Percentiles rank a stretch among this genome's conserved stretches.
Evolutionary conservation across 1,140 invertebrate genomes (phyloP).

Genomic region (Anthonomus grandis): DNA sequence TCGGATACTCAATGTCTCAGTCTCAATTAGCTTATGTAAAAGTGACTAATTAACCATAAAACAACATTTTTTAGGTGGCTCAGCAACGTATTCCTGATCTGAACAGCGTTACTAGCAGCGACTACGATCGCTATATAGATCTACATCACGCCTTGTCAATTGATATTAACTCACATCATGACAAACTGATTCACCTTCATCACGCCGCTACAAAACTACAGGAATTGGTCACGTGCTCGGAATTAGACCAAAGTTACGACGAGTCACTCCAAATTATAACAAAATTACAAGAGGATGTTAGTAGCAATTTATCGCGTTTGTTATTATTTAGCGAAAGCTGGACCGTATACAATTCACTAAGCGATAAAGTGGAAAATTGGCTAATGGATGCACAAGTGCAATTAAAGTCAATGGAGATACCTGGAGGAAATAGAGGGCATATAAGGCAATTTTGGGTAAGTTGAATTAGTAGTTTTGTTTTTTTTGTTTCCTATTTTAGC

Average conservation of each 20-base stretch:
- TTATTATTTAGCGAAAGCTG: slow-evolving; percentile 73
- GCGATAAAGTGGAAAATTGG: slow-evolving; percentile 71
- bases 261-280: slow-evolving; percentile 65
- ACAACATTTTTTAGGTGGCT: too few species aligned
- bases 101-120: slow-evolving; percentile 70
- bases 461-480: slow-evolving; percentile 18
- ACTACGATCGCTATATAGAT: slow-evolving; percentile 80
- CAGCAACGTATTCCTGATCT: slow-evolving; percentile 77
- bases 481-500: neutral
- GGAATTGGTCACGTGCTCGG: slow-evolving; percentile 67
- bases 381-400: slow-evolving; percentile 68
- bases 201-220: slow-evolving; percentile 70
- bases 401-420: slow-evolving; percentile 53
- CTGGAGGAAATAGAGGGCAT: slow-evolving; percentile 60
- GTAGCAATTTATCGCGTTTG: slow-evolving; percentile 64
- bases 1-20: too few species aligned
- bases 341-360: slow-evolving; percentile 66
- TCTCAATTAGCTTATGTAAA: too few species aligned
- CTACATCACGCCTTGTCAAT: slow-evolving; percentile 73
- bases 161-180: slow-evolving; percentile 74
- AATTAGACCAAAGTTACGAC: slow-evolving; percentile 66
- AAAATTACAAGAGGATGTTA: slow-evolving; percentile 69
- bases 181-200: slow-evolving; percentile 67
- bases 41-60: too few species aligned
- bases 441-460: slow-evolving; percentile 76